These are phyloP conservation scores for Peromyscus polionotus DNA, from an alignment of 2,113 vertebrate genomes.

Conservation along the genomic window DNA sequence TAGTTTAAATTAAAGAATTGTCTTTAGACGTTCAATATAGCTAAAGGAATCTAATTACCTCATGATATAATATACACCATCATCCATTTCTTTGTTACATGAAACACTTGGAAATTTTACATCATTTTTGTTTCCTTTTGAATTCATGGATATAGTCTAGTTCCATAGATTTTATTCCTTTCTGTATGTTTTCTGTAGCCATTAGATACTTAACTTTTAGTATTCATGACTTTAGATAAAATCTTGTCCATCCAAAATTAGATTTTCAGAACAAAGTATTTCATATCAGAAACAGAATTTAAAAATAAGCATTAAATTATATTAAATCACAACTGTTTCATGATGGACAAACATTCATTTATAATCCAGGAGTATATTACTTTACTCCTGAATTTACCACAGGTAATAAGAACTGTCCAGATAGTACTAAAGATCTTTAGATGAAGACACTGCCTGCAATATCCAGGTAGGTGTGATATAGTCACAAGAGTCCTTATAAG, in stretches of 20 bases:
- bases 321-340: not conserved
- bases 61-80: not conserved
- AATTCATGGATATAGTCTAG: not conserved
- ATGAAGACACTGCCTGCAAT: not conserved
- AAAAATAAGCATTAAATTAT: not conserved
- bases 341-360: not conserved
- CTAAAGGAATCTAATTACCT: constrained; percentile 5
- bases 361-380: not conserved
- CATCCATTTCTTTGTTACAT: not conserved
- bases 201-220: not conserved
- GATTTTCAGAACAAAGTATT: not conserved
- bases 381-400: not conserved
- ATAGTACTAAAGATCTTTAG: not conserved
- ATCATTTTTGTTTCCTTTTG: not conserved
- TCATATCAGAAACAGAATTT: not conserved
- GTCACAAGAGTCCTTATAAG: not conserved
- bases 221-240: not conserved
- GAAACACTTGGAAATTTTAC: not conserved
- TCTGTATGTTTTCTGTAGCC: not conserved
- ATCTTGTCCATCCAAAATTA: not conserved
- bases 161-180: not conserved
- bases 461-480: not conserved
- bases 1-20: not conserved
- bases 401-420: not conserved
- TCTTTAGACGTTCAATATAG: not conserved